A percentile compares a stretch with the other conserved stretches of the same genome.
These are phyloP conservation scores for Nomada lathburiana DNA, from an alignment of 2,888 invertebrate species.

Conservation along the genomic window DNA sequence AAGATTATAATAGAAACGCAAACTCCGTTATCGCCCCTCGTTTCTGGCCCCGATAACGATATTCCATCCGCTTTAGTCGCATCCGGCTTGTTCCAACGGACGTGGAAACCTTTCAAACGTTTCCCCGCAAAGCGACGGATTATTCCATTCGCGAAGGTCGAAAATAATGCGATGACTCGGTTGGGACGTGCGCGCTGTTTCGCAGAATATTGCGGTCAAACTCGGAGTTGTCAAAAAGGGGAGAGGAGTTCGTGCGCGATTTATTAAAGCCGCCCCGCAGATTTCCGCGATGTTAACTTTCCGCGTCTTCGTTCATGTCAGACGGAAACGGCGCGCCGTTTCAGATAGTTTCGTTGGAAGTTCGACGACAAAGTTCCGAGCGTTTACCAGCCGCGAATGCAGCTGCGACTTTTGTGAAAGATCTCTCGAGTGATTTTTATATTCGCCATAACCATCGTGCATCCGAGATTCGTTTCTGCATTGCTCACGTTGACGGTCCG, in stretches of 20 bases:
- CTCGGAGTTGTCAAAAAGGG: neutral
- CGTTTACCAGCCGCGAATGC: neutral
- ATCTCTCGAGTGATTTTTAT: slow-evolving; percentile 1
- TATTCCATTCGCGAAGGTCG: neutral
- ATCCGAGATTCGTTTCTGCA: slow-evolving; percentile 4
- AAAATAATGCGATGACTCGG: neutral
- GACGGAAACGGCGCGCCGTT: neutral
- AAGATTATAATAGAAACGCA: slow-evolving; percentile 3
- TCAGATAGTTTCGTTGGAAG: slow-evolving; percentile 12
- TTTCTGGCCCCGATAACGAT: neutral
- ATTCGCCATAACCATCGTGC: neutral
- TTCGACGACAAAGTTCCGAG: slow-evolving; percentile 40
- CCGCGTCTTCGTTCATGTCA: slow-evolving; percentile 16
- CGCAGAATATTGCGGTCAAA: slow-evolving; percentile 28
- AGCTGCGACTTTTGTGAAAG: slow-evolving; percentile 17
- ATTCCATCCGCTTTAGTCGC: neutral
- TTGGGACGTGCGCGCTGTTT: neutral
- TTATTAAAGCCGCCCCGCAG: slow-evolving; percentile 40
- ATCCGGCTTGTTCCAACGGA: neutral
- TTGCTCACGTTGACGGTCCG: slow-evolving; percentile 7
- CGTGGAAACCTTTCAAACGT: neutral
- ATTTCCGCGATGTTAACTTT: slow-evolving; percentile 41
- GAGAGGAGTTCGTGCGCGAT: slow-evolving; percentile 12
- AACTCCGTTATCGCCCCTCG: slow-evolving; percentile 17
- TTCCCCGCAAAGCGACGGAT: neutral